phyloP scores from a whole-genome alignment of 2,113 vertebrate genomes.

The Chionomys nivalis region DNA sequence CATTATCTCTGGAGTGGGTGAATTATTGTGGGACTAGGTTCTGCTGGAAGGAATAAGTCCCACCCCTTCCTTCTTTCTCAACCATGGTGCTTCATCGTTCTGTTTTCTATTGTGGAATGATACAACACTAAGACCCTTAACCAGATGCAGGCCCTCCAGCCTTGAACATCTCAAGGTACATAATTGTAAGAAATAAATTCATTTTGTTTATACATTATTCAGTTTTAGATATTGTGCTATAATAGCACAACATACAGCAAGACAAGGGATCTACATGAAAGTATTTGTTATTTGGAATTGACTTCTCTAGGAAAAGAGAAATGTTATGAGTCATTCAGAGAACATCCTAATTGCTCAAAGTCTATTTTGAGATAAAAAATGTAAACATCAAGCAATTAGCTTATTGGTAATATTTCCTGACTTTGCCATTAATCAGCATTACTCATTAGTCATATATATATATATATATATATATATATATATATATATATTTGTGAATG shows the following conservation, averaged over 20 bases:
- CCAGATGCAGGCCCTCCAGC: background rate
- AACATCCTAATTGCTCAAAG: background rate
- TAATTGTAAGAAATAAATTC: background rate
- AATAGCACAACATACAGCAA: background rate
- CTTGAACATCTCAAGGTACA: background rate
- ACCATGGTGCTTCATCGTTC: background rate
- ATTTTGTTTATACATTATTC: background rate
- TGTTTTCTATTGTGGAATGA: background rate
- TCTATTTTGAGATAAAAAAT: conserved; percentile 37
- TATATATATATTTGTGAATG: background rate
- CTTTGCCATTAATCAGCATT: background rate
- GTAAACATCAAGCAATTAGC: background rate
- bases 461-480: no score
- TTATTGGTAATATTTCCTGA: conserved; percentile 30
- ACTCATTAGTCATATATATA: background rate
- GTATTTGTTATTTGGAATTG: background rate
- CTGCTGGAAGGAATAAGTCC: background rate
- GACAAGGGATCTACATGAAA: background rate
- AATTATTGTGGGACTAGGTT: background rate
- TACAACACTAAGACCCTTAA: background rate
- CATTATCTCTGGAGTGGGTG: background rate
- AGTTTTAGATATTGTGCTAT: background rate
- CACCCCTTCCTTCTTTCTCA: background rate
- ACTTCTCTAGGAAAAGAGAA: background rate
- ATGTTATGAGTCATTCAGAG: background rate